Conservation (phyloP, 2,888 invertebrate species). For the Phyto melanocephala region DNA sequence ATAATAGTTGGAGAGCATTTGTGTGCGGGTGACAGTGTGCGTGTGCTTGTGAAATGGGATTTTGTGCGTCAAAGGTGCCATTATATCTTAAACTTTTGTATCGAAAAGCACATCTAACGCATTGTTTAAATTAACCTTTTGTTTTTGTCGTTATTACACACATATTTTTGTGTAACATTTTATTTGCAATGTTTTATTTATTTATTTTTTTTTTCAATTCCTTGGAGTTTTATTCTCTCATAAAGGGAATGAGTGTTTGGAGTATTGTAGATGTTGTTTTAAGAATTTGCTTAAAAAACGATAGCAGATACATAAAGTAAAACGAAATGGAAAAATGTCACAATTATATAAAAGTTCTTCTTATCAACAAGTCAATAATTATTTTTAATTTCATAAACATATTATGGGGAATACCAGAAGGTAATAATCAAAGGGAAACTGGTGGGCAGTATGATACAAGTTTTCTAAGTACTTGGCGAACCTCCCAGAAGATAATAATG, state of each 20-base stretch:
- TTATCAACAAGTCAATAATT: too few relatives aligned
- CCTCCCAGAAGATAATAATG: too few relatives aligned
- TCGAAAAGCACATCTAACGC: conserved; percentile 21
- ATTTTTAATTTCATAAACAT: too few relatives aligned
- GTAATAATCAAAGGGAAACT: too few relatives aligned
- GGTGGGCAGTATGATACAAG: too few relatives aligned
- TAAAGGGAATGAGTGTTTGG: conserved; percentile 11
- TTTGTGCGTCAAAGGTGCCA: conserved; percentile 40
- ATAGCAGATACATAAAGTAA: background rate
- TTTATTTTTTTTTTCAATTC: conserved; percentile 9
- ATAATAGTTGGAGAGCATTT: conserved; percentile 26
- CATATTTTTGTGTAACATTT: conserved; percentile 9
- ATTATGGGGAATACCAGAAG: too few relatives aligned
- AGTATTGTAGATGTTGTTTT: background rate
- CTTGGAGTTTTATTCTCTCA: background rate
- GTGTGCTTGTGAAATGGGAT: conserved; percentile 15
- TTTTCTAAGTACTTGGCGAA: too few relatives aligned
- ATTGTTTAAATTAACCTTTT: conserved; percentile 48
- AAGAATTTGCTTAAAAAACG: background rate
- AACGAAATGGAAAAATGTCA: background rate
- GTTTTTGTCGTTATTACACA: background rate
- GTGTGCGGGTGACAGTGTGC: background rate
- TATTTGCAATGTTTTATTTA: too few relatives aligned
- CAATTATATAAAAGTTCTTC: too few relatives aligned
- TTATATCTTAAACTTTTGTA: conserved; percentile 56